These are phyloP conservation scores for Nymphalis polychloros DNA, from an alignment of 2,888 invertebrate species.

Conservation along the genomic window DNA sequence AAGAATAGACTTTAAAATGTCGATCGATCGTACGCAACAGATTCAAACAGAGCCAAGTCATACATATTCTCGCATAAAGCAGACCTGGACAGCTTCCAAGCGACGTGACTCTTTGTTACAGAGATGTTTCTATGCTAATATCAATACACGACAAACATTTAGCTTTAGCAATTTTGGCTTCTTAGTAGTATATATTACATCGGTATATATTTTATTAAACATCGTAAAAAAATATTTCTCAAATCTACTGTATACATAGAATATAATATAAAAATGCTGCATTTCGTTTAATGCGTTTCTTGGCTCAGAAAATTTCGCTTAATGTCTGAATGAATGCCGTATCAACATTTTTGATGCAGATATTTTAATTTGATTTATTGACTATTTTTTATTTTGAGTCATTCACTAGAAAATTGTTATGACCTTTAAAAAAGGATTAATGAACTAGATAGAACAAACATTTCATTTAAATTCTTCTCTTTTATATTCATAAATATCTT, in stretches of 20 bases:
- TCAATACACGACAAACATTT: not conserved
- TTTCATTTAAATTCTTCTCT: no score
- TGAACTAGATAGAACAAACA: no score
- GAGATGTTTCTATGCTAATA: slow-evolving; percentile 9
- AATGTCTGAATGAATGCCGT: no score
- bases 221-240: not conserved
- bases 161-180: not conserved
- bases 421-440: no score
- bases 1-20: not conserved
- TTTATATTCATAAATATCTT: no score
- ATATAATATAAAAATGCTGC: no score
- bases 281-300: no score
- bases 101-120: slow-evolving; percentile 13
- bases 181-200: not conserved
- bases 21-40: slow-evolving; percentile 26
- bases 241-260: not conserved
- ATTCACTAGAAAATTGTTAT: no score
- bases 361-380: no score
- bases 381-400: no score
- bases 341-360: no score
- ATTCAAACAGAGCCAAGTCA: slow-evolving; percentile 20
- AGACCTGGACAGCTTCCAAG: slow-evolving; percentile 29
- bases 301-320: no score
- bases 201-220: not conserved
- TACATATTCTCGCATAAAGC: slow-evolving; percentile 16